Conservation (phyloP, 2,113 vertebrate species). For the Plestiodon gilberti region DNA sequence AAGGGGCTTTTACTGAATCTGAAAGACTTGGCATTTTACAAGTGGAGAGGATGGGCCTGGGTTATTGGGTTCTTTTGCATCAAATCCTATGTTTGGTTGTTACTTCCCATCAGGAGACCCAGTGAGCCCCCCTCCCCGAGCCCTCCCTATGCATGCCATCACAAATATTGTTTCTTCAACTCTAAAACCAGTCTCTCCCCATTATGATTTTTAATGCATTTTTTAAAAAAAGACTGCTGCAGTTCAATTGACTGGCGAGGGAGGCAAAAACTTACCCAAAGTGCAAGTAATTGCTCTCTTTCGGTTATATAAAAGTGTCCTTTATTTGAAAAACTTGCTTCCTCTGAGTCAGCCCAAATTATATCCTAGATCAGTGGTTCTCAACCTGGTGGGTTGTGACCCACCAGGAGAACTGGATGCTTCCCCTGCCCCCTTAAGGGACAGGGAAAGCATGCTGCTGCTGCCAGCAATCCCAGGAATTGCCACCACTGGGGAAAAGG, state of each 20-base stretch:
- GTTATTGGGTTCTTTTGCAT: neutral
- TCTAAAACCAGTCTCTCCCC: neutral
- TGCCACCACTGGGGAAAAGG: no score
- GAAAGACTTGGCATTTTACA: neutral
- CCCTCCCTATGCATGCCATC: fast-evolving
- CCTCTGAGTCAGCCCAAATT: neutral
- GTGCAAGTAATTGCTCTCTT: neutral
- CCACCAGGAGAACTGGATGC: no score
- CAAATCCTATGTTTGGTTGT: neutral
- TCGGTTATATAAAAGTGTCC: neutral
- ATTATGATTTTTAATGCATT: neutral
- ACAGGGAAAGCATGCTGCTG: no score
- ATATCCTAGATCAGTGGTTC: no score
- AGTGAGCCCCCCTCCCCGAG: no score
- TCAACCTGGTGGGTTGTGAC: no score
- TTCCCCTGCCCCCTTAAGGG: no score
- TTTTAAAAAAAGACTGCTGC: neutral
- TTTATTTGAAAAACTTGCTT: neutral
- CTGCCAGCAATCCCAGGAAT: no score
- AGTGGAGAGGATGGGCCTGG: no score
- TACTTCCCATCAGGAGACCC: neutral
- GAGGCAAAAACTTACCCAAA: neutral
- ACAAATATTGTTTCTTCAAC: neutral
- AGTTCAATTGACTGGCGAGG: no score
- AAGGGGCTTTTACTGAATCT: neutral